Base-by-base conservation (phyloP, 2,113 vertebrate genomes). In the Campylorhamphus procurvoides region DNA sequence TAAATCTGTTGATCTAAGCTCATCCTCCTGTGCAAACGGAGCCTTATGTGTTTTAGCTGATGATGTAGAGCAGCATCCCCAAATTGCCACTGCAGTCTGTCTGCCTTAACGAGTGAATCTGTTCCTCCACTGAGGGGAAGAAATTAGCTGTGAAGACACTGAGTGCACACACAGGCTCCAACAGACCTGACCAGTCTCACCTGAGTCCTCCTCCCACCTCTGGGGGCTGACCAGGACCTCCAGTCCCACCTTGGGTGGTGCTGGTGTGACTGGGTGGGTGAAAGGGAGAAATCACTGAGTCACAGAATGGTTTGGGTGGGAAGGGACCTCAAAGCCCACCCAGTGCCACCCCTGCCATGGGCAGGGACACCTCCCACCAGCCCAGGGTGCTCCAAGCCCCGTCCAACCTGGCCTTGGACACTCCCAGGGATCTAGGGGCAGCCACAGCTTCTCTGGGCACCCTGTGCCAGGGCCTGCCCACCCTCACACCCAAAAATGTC, bases 31-130 rank as follows among this genome's bases (percentile, higher is more conserved):
- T 86, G 56, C 75, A 89, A 74, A 69, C 1, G 25, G 72, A 58
- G 80, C n/a, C 29, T 91, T 92, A 80, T 50, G 93, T 96, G 93
- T 93, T 96, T 96, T 84, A 96, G 89, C 82, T 95, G 90, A 92
- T 79, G 64, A 86, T 59, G 37, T 37, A 96, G 75, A 64, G 63
- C 53, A 78, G 59, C 7, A 5, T 44, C 76, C 86, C 71, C 72
- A 92, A 60, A 93, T 74, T 83, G 76, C 50, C 92, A 56, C 15
- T 83, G 56, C 69, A 91, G 64, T 78, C 92, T 93, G 94, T 88
- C 90, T 37, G 63, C 82, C 58, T 89, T 91, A 94, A 94, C 9
- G 8, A 97, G 82, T 9, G 40, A 60, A 52, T 64, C 52, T 69
- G 52, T 84, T 95, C 60, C 93, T 92, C 39, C 25, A 17, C 16